Evolutionary conservation across 2,888 invertebrate species (phyloP).

Genomic region (Minunthozetes semirufus): DNA sequence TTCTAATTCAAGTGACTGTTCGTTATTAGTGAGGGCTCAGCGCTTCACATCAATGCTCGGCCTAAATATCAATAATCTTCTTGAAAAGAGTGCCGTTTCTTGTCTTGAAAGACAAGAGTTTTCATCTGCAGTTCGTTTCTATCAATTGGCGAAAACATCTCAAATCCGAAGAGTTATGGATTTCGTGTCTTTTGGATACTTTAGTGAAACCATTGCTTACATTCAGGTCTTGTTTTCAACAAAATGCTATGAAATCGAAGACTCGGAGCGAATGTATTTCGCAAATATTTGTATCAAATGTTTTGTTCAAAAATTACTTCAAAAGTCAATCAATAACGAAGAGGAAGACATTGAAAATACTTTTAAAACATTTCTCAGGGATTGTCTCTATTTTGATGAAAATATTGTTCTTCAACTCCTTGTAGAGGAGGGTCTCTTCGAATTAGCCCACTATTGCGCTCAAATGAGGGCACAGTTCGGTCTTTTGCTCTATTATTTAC

Average conservation of each 20-base stretch:
- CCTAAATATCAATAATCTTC: conserved; percentile 58
- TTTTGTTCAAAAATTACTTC: conserved; percentile 56
- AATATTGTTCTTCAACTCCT: conserved; percentile 56
- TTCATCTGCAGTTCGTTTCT: conserved; percentile 69
- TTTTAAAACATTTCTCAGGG: conserved; percentile 53
- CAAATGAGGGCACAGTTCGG: conserved; percentile 33
- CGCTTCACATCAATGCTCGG: conserved; percentile 46
- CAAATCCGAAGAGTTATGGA: conserved; percentile 58
- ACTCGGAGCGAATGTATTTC: conserved; percentile 57
- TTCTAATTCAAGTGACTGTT: neutral
- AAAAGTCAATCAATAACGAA: conserved; percentile 39
- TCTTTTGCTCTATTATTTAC: neutral
- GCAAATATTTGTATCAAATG: conserved; percentile 62
- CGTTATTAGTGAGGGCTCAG: conserved; percentile 38
- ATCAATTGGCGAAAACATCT: conserved; percentile 67
- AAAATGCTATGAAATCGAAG: conserved; percentile 53
- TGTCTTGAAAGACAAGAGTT: conserved; percentile 66
- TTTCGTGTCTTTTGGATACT: conserved; percentile 58
- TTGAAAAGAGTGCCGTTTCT: conserved; percentile 71
- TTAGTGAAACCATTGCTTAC: conserved; percentile 57
- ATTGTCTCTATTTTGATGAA: conserved; percentile 61
- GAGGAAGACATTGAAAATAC: conserved; percentile 41
- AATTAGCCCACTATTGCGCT: conserved; percentile 53
- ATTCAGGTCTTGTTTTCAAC: conserved; percentile 54
- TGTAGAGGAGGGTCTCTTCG: conserved; percentile 59